Conservation (phyloP, 2,797 vertebrate species). For the Syngnathus rostellatus region DNA sequence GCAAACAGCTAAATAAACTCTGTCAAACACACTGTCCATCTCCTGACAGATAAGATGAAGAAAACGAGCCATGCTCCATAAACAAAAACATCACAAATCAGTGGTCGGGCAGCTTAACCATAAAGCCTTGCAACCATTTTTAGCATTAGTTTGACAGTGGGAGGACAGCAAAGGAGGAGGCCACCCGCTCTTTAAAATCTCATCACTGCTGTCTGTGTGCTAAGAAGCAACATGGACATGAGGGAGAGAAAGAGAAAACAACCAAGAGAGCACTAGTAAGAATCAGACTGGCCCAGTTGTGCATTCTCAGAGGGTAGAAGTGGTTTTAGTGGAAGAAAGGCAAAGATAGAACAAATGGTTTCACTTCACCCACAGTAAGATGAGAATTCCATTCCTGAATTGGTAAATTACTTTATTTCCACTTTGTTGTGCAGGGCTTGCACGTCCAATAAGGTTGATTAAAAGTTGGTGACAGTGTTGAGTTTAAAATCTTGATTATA, state of each 20-base stretch:
- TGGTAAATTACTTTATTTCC: constrained; percentile 5
- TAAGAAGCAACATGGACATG: constrained; percentile 39
- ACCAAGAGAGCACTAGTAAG: constrained; percentile 43
- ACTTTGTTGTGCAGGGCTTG: constrained; percentile 3
- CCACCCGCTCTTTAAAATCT: constrained; percentile 70
- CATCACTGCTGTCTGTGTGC: constrained; percentile 56
- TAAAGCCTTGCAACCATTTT: constrained; percentile 66
- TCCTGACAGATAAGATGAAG: constrained; percentile 61
- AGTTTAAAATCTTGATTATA: constrained; percentile 33
- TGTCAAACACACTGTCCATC: constrained; percentile 64
- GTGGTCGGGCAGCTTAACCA: constrained; percentile 54
- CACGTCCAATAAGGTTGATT: constrained; percentile 19
- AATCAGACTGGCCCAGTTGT: constrained; percentile 24
- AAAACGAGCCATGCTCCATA: constrained; percentile 65
- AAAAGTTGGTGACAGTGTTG: constrained; percentile 27
- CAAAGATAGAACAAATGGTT: constrained; percentile 29
- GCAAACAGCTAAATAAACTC: constrained; percentile 71
- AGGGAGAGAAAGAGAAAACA: constrained; percentile 37
- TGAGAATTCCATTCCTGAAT: constrained; percentile 1
- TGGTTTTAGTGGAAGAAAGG: constrained; percentile 15
- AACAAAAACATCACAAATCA: constrained; percentile 77
- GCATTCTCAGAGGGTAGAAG: constrained; percentile 10
- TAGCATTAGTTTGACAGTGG: constrained; percentile 48
- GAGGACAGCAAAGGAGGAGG: constrained; percentile 46
- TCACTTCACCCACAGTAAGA: constrained; percentile 1